Base-by-base conservation (phyloP, 2,797 vertebrate genomes). In the Lutjanus campechanus region DNA sequence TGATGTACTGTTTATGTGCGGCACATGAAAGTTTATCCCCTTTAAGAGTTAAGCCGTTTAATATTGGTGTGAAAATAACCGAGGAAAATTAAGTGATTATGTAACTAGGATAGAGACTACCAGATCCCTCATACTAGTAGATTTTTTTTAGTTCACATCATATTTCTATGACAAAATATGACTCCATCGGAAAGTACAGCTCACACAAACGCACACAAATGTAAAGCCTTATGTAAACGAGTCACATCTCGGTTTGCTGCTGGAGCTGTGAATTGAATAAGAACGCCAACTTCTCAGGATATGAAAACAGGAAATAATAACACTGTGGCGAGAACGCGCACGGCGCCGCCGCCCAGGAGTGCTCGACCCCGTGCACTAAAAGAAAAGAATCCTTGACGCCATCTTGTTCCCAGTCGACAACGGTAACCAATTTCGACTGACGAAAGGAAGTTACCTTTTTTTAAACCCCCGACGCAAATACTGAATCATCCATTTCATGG, bases 221-320 rank as follows among this genome's bases (percentile, higher is more conserved):
- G 17, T 19, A n/a, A 67, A 63, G 22, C 4, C 9, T 59, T 8
- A 7, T 13, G 15, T 16, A 9, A 13, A 17, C 1, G 8, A 8
- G 11, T 76, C 46, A 58, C 7, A 11, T 58, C 29, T 56, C 0
- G 13, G 55, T 70, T 43, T 68, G 46, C 29, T 7, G 68, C 40
- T n/a, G 44, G 4, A 55, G 58, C 4, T 60, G 7, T 11, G 51
- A 20, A 25, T 56, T 6, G 9, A 72, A 73, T 6, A 11, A 40
- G 36, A 68, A 53, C 46, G 8, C 63, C 49, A 68, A 49, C 59
- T 20, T 60, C 22, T 55, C 74, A 59, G 44, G 73, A 51, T 46
- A 50, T 15, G 73, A 78, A 79, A 88, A 93, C 94, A 92, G 94
- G 94, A 95, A 95, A 91, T 85, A 73, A 84, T 67, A 87, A 81